phyloP scores from a whole-genome alignment of 2,888 invertebrate species.

The Argynnis bischoffii region DNA sequence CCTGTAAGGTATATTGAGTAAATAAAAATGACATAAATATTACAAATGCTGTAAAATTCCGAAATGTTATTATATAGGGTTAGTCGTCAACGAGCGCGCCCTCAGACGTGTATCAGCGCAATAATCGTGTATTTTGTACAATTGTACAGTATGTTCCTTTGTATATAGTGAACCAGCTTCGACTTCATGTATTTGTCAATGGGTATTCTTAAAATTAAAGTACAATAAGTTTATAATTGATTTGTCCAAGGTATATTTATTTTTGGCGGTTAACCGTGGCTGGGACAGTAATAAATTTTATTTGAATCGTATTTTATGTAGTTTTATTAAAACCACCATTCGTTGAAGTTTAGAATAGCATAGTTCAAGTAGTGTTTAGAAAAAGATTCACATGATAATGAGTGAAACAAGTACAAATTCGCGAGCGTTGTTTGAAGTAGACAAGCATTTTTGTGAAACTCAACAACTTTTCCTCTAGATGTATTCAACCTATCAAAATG shows the following conservation, averaged over 20 bases:
- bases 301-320: slow-evolving; percentile 65
- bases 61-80: slow-evolving; percentile 17
- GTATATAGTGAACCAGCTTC: slow-evolving; percentile 57
- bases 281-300: slow-evolving; percentile 58
- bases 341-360: background rate
- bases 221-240: slow-evolving; percentile 53
- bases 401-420: background rate
- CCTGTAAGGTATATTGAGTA: slow-evolving; percentile 25
- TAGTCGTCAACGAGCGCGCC: background rate
- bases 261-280: slow-evolving; percentile 52
- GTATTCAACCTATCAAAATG: no score
- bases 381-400: background rate
- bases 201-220: slow-evolving; percentile 47
- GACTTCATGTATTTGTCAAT: slow-evolving; percentile 47
- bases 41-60: slow-evolving; percentile 12
- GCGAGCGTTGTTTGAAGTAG: no score
- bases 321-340: slow-evolving; percentile 47
- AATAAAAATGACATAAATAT: slow-evolving; percentile 29
- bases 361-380: background rate
- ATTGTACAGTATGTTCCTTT: slow-evolving; percentile 60
- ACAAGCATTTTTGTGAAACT: no score
- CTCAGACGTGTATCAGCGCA: slow-evolving; percentile 61
- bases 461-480: no score
- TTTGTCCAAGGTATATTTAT: slow-evolving; percentile 56
- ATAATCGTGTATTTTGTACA: slow-evolving; percentile 58